A percentile compares a stretch with the other conserved stretches of the same genome.
phyloP scores from a whole-genome alignment of 2,888 invertebrate species.

The Lasioglossum figueresi region DNA sequence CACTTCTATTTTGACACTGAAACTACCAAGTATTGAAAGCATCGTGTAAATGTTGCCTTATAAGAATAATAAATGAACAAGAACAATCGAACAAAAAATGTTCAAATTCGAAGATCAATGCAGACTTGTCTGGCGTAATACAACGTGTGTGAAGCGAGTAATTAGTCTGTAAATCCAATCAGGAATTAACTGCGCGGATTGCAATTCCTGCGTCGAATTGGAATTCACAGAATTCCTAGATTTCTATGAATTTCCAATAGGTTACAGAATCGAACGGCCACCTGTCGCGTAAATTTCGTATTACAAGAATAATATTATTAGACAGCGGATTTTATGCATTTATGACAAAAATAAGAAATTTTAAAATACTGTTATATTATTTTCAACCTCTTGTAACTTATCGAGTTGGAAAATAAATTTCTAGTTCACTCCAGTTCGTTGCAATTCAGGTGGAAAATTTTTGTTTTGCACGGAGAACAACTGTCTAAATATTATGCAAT shows the following conservation, averaged over 20 bases:
- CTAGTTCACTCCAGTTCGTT: too few relatives aligned
- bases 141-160: neutral
- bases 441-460: too few relatives aligned
- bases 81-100: neutral
- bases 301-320: constrained; percentile 16
- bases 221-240: constrained; percentile 26
- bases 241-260: constrained; percentile 51
- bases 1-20: neutral
- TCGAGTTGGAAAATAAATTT: too few relatives aligned
- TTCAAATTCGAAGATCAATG: neutral
- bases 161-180: constrained; percentile 16
- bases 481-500: neutral
- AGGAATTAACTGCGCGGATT: constrained; percentile 14
- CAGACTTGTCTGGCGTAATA: too few relatives aligned
- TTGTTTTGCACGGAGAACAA: too few relatives aligned
- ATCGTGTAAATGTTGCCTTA: neutral
- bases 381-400: too few relatives aligned
- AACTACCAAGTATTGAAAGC: neutral
- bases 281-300: constrained; percentile 58
- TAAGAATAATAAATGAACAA: neutral
- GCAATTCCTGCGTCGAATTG: constrained; percentile 15
- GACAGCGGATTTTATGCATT: neutral
- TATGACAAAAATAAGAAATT: neutral
- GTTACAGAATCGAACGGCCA: constrained; percentile 43
- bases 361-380: neutral